phyloP scores from a whole-genome alignment of 2,797 vertebrate genomes.

The Amblyopsis hoosieri region DNA sequence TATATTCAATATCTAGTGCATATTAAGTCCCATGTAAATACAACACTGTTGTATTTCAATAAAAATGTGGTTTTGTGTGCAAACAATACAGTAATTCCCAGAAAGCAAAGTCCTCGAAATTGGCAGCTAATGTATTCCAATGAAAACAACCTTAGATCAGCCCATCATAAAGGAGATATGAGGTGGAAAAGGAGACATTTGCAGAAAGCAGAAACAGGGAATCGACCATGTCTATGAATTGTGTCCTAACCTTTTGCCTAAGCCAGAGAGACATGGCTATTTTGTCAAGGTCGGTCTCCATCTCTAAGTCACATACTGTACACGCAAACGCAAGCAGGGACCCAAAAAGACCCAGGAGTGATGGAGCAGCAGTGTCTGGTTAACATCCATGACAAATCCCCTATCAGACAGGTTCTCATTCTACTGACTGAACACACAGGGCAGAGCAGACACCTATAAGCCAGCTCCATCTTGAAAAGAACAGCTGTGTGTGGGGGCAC shows the following conservation, averaged over 20 bases:
- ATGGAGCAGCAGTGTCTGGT: constrained; percentile 53
- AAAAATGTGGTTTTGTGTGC: too few relatives aligned
- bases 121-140: constrained; percentile 40
- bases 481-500: too few relatives aligned
- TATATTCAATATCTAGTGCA: too few relatives aligned
- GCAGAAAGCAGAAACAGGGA: constrained; percentile 25
- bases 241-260: constrained; percentile 33
- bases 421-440: constrained; percentile 46
- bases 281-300: constrained; percentile 26
- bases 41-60: too few relatives aligned
- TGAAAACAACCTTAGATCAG: constrained; percentile 34
- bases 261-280: constrained; percentile 28
- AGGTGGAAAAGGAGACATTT: constrained; percentile 22
- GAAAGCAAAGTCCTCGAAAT: constrained; percentile 51
- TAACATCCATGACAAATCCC: constrained; percentile 61
- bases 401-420: constrained; percentile 59
- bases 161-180: constrained; percentile 45
- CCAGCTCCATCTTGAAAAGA: not conserved
- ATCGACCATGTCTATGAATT: constrained; percentile 35
- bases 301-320: constrained; percentile 30
- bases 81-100: too few relatives aligned
- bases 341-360: constrained; percentile 28
- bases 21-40: too few relatives aligned
- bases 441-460: constrained; percentile 16
- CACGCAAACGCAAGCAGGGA: constrained; percentile 23